A percentile compares a stretch with the other conserved stretches of the same genome.
Conservation (phyloP, 2,888 invertebrate species). For the Scaptomyza reducta region DNA sequence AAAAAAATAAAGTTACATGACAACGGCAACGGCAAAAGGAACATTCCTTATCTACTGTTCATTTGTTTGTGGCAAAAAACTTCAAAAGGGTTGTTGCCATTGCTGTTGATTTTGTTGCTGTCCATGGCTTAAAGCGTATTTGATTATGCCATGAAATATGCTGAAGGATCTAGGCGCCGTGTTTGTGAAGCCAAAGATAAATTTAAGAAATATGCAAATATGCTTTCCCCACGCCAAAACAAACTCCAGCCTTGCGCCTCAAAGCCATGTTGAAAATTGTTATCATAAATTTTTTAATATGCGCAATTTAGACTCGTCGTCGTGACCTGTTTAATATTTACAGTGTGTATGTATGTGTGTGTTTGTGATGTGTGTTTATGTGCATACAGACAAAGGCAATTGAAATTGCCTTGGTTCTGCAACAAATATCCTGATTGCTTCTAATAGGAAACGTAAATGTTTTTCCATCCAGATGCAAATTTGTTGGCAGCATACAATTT, state of each 20-base stretch:
- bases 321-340: constrained; percentile 10
- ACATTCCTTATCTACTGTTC: constrained; percentile 62
- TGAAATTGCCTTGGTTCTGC: constrained; percentile 8
- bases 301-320: constrained; percentile 33
- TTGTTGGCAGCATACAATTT: constrained; percentile 10
- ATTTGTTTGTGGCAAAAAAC: constrained; percentile 51
- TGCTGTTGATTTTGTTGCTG: constrained; percentile 22
- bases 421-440: constrained; percentile 39
- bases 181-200: constrained; percentile 69
- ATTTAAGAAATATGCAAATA: constrained; percentile 79
- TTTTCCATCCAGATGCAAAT: constrained; percentile 13
- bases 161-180: constrained; percentile 36
- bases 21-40: constrained; percentile 24
- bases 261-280: constrained; percentile 47
- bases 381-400: constrained; percentile 17
- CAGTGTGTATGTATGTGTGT: not conserved
- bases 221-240: constrained; percentile 3
- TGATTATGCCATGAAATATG: constrained; percentile 77
- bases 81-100: constrained; percentile 64
- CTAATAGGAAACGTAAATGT: constrained; percentile 58
- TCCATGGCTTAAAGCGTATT: constrained; percentile 75
- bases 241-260: constrained; percentile 3
- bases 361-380: not conserved
- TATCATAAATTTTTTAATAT: constrained; percentile 42
- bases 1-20: constrained; percentile 25